Conservation (phyloP, 2,888 invertebrate genomes). For the Lymantria monacha region DNA sequence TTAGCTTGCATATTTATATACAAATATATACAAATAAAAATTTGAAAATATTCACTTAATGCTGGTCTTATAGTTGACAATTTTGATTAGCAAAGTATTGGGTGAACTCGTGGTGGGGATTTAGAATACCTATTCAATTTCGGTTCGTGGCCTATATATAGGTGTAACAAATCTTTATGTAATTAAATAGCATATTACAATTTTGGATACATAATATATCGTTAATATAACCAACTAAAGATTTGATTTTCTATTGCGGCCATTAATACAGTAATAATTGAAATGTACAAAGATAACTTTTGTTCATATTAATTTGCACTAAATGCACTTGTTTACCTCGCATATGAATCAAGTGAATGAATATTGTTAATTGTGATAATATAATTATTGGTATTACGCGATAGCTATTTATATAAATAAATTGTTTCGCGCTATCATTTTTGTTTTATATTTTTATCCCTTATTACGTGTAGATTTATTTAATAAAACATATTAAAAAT, state of each 20-base stretch:
- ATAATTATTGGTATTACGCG: slow-evolving; percentile 20
- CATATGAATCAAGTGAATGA: not conserved
- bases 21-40: slow-evolving; percentile 14
- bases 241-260: no score
- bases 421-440: slow-evolving; percentile 22
- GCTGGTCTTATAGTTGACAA: slow-evolving; percentile 29
- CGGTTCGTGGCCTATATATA: no score
- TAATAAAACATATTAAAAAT: no score
- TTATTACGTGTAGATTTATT: no score
- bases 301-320: not conserved
- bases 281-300: slow-evolving; percentile 2
- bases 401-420: slow-evolving; percentile 23
- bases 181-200: no score
- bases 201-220: no score
- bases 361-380: slow-evolving; percentile 20
- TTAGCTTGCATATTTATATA: slow-evolving; percentile 27
- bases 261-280: not conserved
- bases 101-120: slow-evolving; percentile 24
- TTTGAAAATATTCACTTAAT: slow-evolving; percentile 20
- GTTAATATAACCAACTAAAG: no score
- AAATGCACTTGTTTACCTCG: not conserved
- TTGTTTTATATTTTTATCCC: slow-evolving; percentile 18
- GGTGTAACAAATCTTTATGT: no score
- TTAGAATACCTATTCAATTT: no score
- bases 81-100: slow-evolving; percentile 23